Conservation (phyloP, 2,113 vertebrate genomes). For the Oenanthe melanoleuca region DNA sequence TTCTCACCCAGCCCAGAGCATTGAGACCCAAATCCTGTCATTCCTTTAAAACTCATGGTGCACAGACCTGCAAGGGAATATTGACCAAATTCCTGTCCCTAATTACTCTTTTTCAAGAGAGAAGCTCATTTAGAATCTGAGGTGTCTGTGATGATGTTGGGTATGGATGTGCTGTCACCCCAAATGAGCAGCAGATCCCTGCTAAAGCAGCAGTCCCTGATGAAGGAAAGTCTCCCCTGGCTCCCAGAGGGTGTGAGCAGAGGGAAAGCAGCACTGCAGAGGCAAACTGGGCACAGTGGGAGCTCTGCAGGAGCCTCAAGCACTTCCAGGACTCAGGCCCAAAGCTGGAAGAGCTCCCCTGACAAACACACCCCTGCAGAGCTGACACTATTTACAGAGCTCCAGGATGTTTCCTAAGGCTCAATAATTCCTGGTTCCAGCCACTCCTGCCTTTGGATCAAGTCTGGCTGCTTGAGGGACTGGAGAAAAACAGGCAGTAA, state of each 20-base stretch:
- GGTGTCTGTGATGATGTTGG: background rate
- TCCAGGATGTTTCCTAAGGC: too few species aligned
- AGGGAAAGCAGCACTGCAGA: background rate
- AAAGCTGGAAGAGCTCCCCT: background rate
- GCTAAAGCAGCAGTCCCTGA: background rate
- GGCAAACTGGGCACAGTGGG: background rate
- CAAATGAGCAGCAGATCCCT: background rate
- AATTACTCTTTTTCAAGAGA: background rate
- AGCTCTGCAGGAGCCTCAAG: background rate
- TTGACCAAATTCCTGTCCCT: background rate
- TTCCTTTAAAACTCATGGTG: rapidly evolving
- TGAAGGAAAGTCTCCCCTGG: background rate
- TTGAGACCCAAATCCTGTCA: background rate
- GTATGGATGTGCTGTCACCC: background rate
- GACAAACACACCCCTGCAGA: background rate
- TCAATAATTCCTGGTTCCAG: background rate
- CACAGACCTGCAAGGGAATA: background rate
- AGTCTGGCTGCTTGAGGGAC: background rate
- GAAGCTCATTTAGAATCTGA: background rate
- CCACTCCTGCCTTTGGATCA: background rate
- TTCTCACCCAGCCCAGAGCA: background rate
- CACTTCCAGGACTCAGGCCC: background rate
- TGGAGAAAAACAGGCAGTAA: constrained; percentile 25
- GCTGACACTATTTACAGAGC: rapidly evolving
- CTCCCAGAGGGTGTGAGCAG: background rate